Evolutionary conservation across 2,888 invertebrate genomes (phyloP).

Genomic region (Philereme transversata): DNA sequence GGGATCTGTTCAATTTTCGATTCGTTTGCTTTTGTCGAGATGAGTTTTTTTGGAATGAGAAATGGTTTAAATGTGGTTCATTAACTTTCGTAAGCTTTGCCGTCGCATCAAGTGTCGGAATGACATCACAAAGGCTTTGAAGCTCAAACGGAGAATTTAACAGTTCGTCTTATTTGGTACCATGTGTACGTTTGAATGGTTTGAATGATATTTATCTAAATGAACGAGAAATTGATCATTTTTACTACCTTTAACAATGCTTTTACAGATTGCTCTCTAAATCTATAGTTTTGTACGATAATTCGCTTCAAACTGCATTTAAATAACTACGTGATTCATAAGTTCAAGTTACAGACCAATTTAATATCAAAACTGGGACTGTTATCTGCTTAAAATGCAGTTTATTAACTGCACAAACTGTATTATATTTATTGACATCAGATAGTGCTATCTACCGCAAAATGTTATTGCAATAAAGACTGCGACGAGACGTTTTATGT

Average conservation of each 20-base stretch:
- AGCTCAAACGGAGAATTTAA: conserved; percentile 4
- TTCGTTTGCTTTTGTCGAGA: conserved; percentile 22
- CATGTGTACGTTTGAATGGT: background rate
- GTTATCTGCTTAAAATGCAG: conserved; percentile 8
- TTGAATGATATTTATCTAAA: too few species aligned
- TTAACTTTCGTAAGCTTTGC: conserved; percentile 11
- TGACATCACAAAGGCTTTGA: conserved; percentile 8
- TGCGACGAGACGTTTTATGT: conserved; percentile 62
- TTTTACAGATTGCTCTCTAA: background rate
- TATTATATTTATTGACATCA: conserved; percentile 68
- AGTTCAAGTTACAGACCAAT: conserved; percentile 1
- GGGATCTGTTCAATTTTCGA: conserved; percentile 24
- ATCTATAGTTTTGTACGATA: background rate
- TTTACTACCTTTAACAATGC: background rate
- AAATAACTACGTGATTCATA: conserved; percentile 17
- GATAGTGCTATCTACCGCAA: conserved; percentile 65
- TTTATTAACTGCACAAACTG: conserved; percentile 40
- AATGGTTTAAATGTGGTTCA: conserved; percentile 12
- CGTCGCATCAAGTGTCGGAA: conserved; percentile 4
- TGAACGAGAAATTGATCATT: background rate
- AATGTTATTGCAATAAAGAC: conserved; percentile 61
- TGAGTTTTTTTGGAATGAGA: conserved; percentile 19
- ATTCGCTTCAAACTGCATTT: background rate
- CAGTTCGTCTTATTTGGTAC: background rate
- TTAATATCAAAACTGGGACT: conserved; percentile 6